phyloP scores from a whole-genome alignment of 2,797 vertebrate species.

The Gallinago nigripennis region DNA sequence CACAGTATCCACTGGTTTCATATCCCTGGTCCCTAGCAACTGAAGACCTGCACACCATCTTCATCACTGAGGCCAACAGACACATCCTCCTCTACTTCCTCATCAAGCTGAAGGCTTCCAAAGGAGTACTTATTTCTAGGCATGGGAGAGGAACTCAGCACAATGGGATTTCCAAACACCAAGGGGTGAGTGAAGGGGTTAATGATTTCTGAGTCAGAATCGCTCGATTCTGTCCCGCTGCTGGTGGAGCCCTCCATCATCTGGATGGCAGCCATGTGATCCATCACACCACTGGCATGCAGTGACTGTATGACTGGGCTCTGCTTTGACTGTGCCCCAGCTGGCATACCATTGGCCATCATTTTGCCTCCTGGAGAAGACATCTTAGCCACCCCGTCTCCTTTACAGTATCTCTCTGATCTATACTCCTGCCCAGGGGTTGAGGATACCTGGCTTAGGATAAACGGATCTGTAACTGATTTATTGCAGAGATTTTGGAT shows the following conservation, averaged over 20 bases:
- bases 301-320: slow-evolving; percentile 63
- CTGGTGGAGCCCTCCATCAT: slow-evolving; percentile 86
- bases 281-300: slow-evolving; percentile 30
- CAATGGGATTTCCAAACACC: slow-evolving; percentile 73
- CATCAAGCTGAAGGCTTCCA: slow-evolving; percentile 85
- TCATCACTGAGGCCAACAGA: slow-evolving; percentile 84
- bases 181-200: slow-evolving; percentile 76
- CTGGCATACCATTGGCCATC: slow-evolving; percentile 83
- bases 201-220: slow-evolving; percentile 83
- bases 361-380: slow-evolving; percentile 80
- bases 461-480: slow-evolving; percentile 85
- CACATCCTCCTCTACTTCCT: slow-evolving; percentile 81
- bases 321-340: slow-evolving; percentile 70
- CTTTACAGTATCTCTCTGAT: slow-evolving; percentile 71
- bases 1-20: not conserved
- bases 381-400: slow-evolving; percentile 60
- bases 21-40: slow-evolving; percentile 65
- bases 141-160: slow-evolving; percentile 78
- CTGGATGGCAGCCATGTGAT: slow-evolving; percentile 80
- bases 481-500: slow-evolving; percentile 71
- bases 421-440: slow-evolving; percentile 51
- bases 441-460: slow-evolving; percentile 79
- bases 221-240: slow-evolving; percentile 91
- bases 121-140: slow-evolving; percentile 83
- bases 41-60: slow-evolving; percentile 81